Evolutionary conservation across 2,113 vertebrate species (phyloP).

Genomic region (Morone saxatilis): DNA sequence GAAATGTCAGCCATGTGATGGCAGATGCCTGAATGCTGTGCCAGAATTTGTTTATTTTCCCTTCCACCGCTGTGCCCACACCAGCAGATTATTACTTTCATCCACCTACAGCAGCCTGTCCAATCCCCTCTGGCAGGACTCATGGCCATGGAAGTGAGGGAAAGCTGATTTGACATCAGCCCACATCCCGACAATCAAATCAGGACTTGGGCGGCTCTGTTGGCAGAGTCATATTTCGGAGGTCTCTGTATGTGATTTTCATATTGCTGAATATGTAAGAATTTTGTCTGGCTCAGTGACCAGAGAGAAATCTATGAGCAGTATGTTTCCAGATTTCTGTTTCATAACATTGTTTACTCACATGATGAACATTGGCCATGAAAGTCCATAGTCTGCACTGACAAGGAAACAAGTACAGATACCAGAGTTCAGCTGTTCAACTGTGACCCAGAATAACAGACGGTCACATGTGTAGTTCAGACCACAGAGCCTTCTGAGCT

Average conservation of each 20-base stretch:
- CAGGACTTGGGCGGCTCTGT: constrained; percentile 21
- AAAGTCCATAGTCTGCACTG: constrained; percentile 61
- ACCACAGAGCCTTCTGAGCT: background rate
- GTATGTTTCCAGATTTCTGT: constrained; percentile 10
- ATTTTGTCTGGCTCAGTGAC: constrained; percentile 2
- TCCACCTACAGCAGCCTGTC: constrained; percentile 49
- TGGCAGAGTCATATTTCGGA: constrained; percentile 19
- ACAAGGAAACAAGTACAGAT: constrained; percentile 44
- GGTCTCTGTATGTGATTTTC: background rate
- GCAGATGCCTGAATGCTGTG: constrained; percentile 56
- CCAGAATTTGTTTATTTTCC: constrained; percentile 63
- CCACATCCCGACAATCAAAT: constrained; percentile 64
- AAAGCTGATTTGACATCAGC: constrained; percentile 72
- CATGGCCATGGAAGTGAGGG: constrained; percentile 9
- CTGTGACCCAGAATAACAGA: constrained; percentile 53
- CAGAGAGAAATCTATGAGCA: constrained; percentile 1
- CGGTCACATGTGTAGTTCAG: constrained; percentile 29
- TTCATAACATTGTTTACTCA: constrained; percentile 33
- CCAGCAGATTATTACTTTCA: constrained; percentile 61
- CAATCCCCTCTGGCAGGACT: constrained; percentile 60
- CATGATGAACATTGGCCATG: background rate
- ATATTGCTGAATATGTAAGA: constrained; percentile 1
- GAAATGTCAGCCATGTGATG: constrained; percentile 36
- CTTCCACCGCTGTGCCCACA: constrained; percentile 29
- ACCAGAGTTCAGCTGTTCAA: constrained; percentile 54